phyloP scores from a whole-genome alignment of 2,113 vertebrate genomes.

The rabbit (Oryctolagus cuniculus) region DNA sequence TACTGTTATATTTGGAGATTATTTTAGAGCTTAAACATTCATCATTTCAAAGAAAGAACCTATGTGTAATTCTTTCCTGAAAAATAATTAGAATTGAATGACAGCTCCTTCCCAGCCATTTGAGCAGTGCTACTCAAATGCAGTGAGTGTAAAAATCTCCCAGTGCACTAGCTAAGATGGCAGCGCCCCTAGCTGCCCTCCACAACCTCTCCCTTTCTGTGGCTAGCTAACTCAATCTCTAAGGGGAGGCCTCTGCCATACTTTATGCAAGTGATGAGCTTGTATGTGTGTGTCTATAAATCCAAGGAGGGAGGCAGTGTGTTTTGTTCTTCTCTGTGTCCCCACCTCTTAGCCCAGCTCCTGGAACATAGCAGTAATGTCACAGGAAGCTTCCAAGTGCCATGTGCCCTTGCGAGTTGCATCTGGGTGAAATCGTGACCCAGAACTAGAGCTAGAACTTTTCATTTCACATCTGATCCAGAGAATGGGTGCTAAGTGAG shows the following conservation, averaged over 20 bases:
- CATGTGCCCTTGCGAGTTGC: neutral
- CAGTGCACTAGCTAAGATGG: neutral
- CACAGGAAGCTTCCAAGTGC: neutral
- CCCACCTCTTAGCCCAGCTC: neutral
- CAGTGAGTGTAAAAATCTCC: neutral
- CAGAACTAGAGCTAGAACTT: neutral
- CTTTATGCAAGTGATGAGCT: neutral
- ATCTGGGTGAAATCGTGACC: neutral
- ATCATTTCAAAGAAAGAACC: conserved; percentile 6
- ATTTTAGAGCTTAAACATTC: neutral
- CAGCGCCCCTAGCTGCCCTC: neutral
- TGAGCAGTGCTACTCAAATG: neutral
- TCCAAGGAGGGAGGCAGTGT: neutral
- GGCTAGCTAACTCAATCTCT: neutral
- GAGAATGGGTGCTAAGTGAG: neutral
- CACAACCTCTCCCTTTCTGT: no score
- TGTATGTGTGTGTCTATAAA: neutral
- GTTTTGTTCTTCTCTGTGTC: neutral
- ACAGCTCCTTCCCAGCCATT: neutral
- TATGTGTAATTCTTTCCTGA: neutral
- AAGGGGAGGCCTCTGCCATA: neutral
- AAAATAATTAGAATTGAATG: conserved; percentile 22
- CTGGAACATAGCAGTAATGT: neutral
- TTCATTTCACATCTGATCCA: conserved; percentile 4
- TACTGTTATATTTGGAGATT: neutral